Percentiles rank a stretch among this genome's conserved stretches.
Conservation (phyloP, 1,140 invertebrate genomes). For the Ostrea denselamellosa region DNA sequence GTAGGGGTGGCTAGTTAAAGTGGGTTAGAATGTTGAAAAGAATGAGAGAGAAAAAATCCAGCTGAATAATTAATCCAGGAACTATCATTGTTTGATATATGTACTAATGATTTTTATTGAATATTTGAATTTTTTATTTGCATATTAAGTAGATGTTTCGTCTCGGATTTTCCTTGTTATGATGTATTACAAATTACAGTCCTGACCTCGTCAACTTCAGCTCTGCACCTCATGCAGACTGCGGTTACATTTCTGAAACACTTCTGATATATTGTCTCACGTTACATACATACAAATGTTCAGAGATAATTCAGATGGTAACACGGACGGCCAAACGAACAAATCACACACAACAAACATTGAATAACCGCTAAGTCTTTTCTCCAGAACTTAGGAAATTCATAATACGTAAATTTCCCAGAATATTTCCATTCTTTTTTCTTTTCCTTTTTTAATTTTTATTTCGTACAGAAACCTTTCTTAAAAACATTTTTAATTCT, state of each 20-base stretch:
- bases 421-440: neutral
- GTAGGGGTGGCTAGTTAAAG: too few relatives aligned
- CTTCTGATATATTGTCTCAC: neutral
- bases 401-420: too few relatives aligned
- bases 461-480: neutral
- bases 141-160: neutral
- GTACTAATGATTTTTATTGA: neutral
- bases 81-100: neutral
- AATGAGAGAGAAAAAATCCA: too few relatives aligned
- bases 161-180: neutral
- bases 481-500: neutral
- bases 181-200: slow-evolving; percentile 9
- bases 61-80: neutral
- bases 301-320: neutral
- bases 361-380: too few relatives aligned
- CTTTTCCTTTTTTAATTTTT: neutral
- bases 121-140: neutral
- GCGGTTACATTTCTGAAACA: neutral
- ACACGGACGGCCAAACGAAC: neutral
- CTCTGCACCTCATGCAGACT: neutral
- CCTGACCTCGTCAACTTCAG: neutral
- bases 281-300: neutral
- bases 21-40: too few relatives aligned
- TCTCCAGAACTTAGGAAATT: too few relatives aligned
- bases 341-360: too few relatives aligned